These are phyloP conservation scores for Falco peregrinus DNA, from an alignment of 2,797 vertebrate species.

Conservation along the genomic window DNA sequence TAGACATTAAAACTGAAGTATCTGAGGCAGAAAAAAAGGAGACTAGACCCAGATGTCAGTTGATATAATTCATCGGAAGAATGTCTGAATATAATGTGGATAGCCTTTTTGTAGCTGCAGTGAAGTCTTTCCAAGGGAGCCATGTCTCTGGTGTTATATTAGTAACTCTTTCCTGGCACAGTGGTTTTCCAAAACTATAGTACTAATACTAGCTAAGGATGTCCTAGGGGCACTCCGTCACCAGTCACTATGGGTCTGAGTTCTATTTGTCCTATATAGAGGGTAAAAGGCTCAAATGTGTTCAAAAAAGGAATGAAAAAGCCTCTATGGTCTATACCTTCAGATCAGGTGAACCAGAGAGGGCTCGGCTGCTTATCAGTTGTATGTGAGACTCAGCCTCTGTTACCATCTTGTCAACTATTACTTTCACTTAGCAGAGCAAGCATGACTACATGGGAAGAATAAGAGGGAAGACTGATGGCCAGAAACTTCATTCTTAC, in stretches of 20 bases:
- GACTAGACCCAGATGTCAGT: neutral
- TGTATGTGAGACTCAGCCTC: neutral
- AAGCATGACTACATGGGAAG: neutral
- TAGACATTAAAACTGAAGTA: neutral
- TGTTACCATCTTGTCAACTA: neutral
- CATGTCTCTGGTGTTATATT: neutral
- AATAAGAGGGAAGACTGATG: neutral
- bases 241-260: neutral
- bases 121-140: neutral
- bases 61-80: neutral
- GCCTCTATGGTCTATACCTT: neutral
- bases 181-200: neutral
- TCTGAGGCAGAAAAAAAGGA: neutral
- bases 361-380: neutral
- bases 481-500: neutral
- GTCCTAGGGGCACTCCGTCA: neutral
- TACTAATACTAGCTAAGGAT: neutral
- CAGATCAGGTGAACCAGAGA: neutral
- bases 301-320: neutral
- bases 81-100: neutral
- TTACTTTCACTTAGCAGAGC: neutral
- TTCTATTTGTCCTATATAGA: neutral
- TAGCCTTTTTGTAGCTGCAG: neutral
- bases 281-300: neutral
- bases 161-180: neutral